Base-by-base conservation (phyloP, 2,888 invertebrate genomes). In the Punctoribates punctum region DNA sequence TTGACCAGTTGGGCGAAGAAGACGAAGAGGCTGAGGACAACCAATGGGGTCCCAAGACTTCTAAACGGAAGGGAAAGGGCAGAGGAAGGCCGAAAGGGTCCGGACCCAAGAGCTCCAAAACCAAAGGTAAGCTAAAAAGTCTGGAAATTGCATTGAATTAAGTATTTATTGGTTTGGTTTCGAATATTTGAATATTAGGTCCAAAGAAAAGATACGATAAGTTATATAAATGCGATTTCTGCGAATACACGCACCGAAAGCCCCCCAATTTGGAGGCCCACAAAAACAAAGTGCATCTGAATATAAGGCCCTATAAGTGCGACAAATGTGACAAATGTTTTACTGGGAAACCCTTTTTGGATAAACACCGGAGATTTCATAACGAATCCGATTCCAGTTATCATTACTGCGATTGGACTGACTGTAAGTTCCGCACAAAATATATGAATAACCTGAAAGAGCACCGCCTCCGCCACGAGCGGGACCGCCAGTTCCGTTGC, bases 391-490 rank as follows among this genome's bases (percentile, higher is more conserved):
- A 51, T 20, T 51, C 51, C n/a, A 60, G 13, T 25, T 60, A 60
- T 25, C 60, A 60, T 27, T 60, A 60, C 27, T 60, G 60, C 60
- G 60, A 60, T 60, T 60, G 60, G 60, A 60, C 23, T 60, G 60
- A 60, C 23, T 60, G 60, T 25, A 60, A 23, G 13, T 60, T 60
- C 15, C 17, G 27, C 17, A 60, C 60, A 60, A 60, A 60, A 60
- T 60, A 60, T 11, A 25, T 60, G 25, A 60, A 60, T 60, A 60
- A 60, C 20, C 15, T 60, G 23, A 60, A 60, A 60, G 60, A 60
- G 20, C 60, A 60, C 25, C 60, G 60, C 13, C 13, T 60, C 6
- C 17, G 60, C 8, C 60, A 60, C 13, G 23, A 23, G 3, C 2
- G 27, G 23, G 60, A 60, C 60, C 23, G 60, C 13, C 23, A 60